These are phyloP conservation scores for Hemibagrus guttatus DNA, from an alignment of 2,797 vertebrate species.

Conservation along the genomic window DNA sequence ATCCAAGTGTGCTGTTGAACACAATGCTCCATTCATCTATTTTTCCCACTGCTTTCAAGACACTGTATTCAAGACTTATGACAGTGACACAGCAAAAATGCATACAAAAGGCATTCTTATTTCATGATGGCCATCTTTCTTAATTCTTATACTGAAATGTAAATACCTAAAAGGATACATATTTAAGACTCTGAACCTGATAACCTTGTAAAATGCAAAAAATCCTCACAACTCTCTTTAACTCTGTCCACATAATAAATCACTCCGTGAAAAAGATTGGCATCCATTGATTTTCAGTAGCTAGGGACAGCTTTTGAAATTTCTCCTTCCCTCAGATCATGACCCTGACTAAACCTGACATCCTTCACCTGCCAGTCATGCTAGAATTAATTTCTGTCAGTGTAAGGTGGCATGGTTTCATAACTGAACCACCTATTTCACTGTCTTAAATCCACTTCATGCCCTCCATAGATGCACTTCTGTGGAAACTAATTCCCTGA, in stretches of 20 bases:
- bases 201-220: not conserved
- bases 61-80: constrained; percentile 8
- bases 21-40: constrained; percentile 5
- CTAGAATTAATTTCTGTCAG: not conserved
- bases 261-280: not conserved
- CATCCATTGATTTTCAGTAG: constrained; percentile 11
- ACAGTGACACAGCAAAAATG: not conserved
- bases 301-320: constrained; percentile 29
- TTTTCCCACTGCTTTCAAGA: not conserved
- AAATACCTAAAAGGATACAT: not conserved
- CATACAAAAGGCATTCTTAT: constrained; percentile 1
- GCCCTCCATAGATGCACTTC: constrained; percentile 30
- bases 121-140: constrained; percentile 15
- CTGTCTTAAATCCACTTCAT: constrained; percentile 27
- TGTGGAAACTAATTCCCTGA: constrained; percentile 35
- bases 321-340: constrained; percentile 1
- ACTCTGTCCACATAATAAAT: constrained; percentile 9
- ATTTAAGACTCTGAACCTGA: constrained; percentile 2
- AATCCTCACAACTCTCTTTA: not conserved
- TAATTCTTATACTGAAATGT: not conserved
- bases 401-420: constrained; percentile 26
- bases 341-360: constrained; percentile 27
- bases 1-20: constrained; percentile 35
- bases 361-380: constrained; percentile 15
- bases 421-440: constrained; percentile 5